Base-by-base conservation (phyloP, 2,888 invertebrate species). In the Odontocerum albicorne region DNA sequence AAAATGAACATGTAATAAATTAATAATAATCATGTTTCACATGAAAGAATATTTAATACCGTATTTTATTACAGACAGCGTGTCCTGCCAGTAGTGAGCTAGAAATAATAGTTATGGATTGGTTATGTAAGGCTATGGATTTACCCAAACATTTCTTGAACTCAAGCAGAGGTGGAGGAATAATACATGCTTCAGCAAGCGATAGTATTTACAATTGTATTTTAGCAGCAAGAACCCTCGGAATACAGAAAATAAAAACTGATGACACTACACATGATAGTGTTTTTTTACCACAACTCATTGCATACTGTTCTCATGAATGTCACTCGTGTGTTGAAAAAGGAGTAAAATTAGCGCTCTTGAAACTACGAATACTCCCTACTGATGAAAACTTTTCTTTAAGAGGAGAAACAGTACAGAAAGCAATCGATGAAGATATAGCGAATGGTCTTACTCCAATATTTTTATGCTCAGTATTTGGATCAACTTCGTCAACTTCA, bases 41-140 rank as follows among this genome's bases (percentile, higher is more conserved):
- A n/a, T 4, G 17, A 15, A 15, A 17, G 3, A 16, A 15, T 38
- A 10, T 4, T 12, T 17, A 19, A 36, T 36, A 4, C 6, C 17
- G 16, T 27, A 36, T 55, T 60, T 62, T 42, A 38, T 69, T 68
- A 21, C 57, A 89, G 90, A 90, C 90, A 6, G 88, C 92, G 2
- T 88, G 88, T 71, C 92, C 92, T 8, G 89, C 91, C 0, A 87
- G 89, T 62, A 89, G 91, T n/a, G 92, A 92, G 72, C 71, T 92
- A 42, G 92, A 92, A 72, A 87, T 86, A 0, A 86, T 92, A 58
- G 86, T 92, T 1, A 73, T 90, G 63, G 90, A 92, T 67, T 92
- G 92, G 92, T 81, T 89, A 62, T 90, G 87, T 36, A 83, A 83
- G 68, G 86, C 86, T 1, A 82, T 92, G 46, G 86, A 85, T 35